Conservation (phyloP, 2,113 vertebrate genomes). For the Paracanthobrama guichenoti region DNA sequence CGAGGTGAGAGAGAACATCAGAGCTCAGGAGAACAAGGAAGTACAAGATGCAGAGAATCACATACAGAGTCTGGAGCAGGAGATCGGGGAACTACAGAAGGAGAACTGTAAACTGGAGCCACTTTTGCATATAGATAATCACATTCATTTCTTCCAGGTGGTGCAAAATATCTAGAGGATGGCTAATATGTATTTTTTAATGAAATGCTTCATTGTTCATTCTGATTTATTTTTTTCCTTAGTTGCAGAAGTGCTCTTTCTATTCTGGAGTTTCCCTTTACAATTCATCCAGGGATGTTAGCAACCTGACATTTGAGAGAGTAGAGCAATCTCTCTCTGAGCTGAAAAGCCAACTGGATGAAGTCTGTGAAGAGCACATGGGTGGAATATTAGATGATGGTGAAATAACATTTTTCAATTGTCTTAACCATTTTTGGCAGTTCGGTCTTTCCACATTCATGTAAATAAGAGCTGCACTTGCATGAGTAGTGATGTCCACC, state of each 20-base stretch:
- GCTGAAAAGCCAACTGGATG: neutral
- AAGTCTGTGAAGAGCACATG: neutral
- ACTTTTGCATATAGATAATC: slow-evolving; percentile 64
- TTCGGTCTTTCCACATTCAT: too few relatives aligned
- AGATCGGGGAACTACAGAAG: slow-evolving; percentile 66
- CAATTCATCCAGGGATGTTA: neutral
- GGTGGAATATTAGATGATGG: neutral
- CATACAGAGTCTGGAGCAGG: slow-evolving; percentile 69
- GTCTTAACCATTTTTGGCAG: too few relatives aligned
- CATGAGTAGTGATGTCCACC: too few relatives aligned
- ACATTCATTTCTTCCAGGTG: neutral
- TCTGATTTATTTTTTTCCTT: too few relatives aligned
- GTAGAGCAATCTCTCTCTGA: neutral
- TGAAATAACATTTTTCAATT: neutral
- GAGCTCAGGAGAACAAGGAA: slow-evolving; percentile 66
- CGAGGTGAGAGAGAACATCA: slow-evolving; percentile 70
- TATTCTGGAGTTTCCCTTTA: neutral
- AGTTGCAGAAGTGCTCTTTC: too few relatives aligned
- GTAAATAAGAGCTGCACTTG: too few relatives aligned
- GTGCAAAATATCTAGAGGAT: too few relatives aligned
- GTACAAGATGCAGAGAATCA: slow-evolving; percentile 63
- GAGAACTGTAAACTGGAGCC: slow-evolving; percentile 66
- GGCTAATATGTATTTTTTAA: too few relatives aligned
- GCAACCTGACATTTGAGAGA: neutral
- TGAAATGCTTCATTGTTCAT: too few relatives aligned